phyloP scores from a whole-genome alignment of 2,113 vertebrate species.

The Diadophis punctatus region DNA sequence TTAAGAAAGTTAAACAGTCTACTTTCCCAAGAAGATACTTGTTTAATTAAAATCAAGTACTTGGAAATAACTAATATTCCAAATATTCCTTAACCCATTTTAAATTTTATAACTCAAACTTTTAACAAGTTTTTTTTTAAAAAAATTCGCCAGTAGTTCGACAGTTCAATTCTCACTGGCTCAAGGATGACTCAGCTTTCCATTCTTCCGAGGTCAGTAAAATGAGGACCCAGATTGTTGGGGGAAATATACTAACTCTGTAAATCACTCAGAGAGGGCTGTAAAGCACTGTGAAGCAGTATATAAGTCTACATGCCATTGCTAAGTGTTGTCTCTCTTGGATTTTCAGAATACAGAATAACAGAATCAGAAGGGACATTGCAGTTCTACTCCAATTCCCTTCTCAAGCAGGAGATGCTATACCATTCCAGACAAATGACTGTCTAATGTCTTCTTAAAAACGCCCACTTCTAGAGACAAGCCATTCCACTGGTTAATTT shows the following conservation, averaged over 20 bases:
- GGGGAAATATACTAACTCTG: not conserved
- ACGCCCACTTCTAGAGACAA: not conserved
- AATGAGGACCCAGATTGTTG: too few species aligned
- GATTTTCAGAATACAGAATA: not conserved
- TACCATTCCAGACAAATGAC: not conserved
- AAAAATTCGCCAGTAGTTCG: not conserved
- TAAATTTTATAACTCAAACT: not conserved
- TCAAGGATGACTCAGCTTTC: not conserved
- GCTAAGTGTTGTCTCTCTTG: not conserved
- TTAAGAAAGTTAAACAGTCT: not conserved
- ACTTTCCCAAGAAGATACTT: not conserved
- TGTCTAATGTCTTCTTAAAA: not conserved
- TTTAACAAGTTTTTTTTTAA: not conserved
- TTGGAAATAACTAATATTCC: not conserved
- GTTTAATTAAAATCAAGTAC: not conserved
- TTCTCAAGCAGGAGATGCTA: not conserved
- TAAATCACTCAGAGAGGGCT: not conserved
- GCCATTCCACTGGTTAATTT: not conserved
- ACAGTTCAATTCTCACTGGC: not conserved
- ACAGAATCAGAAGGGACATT: not conserved
- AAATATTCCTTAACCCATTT: not conserved
- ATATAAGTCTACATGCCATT: not conserved
- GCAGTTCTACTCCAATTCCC: not conserved
- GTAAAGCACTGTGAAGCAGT: not conserved
- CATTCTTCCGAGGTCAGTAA: not conserved